Evolutionary conservation across 2,888 invertebrate species (phyloP), one percentile per base, ranked within the genome.

Genomic region (Diogma glabrata): DNA sequence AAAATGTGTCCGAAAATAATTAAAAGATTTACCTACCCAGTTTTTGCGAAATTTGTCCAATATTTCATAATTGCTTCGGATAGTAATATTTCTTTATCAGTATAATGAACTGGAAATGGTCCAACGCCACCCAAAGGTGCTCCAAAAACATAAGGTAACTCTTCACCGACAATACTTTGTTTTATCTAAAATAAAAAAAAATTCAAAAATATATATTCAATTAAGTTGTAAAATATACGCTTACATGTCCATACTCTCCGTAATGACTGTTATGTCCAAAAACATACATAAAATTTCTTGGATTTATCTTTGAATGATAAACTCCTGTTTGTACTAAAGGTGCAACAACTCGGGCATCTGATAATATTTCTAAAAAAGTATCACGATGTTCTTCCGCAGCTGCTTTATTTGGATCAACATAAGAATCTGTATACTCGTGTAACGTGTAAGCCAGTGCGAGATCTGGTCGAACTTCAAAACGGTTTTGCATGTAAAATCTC

Each of bases 1-100:
- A n/a, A n/a, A n/a, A n/a, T n/a, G 20, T 19, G 0, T 12, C 17
- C 22, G 3, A 12, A 17, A n/a, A 9, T 3, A 20, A 43, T n/a
- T 3, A 12, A 3, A 14, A 16, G 1, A n/a, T 43, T 14, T 22
- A 69, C 79, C 77, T 72, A 91, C 92, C 92, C 92, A 51, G 84
- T 82, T 69, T 87, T 85, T 3, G 88, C 90, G 62, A 93, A 93
- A 71, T 92, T 92, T 54, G 86, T 83, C 86, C 90, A 91, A 68
- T 87, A 81, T 57, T 84, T 79, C 87, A 93, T 92, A 60, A 91
- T 77, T 24, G 83, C 82, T 72, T 91, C 89, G 47, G 91, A 87
- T 53, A 93, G 78, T 47, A 86, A 74, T 61, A 78, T 79, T 69
- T 93, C 93, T 52, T 80, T 78, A 53, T 77, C 76, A 33, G 83